These are phyloP conservation scores for Haliaeetus leucogaster DNA, from an alignment of 2,113 vertebrate genomes.

Conservation along the genomic window DNA sequence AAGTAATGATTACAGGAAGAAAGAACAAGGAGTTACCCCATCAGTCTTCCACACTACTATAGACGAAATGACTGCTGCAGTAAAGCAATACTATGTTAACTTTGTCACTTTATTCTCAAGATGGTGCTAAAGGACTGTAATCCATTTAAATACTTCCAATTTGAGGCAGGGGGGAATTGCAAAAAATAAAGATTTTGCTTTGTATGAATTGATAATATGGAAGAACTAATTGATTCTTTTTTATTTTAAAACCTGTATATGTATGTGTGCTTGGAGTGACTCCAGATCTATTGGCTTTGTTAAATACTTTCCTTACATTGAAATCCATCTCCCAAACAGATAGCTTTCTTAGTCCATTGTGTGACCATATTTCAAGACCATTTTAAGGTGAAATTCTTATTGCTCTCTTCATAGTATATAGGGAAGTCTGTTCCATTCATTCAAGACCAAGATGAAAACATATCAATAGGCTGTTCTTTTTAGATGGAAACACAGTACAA, in stretches of 20 bases:
- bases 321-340: neutral
- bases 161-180: neutral
- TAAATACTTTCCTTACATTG: neutral
- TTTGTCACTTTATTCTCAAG: constrained; percentile 9
- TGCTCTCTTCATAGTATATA: neutral
- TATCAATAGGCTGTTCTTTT: neutral
- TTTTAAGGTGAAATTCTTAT: neutral
- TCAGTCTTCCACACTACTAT: neutral
- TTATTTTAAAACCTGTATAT: neutral
- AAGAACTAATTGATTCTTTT: neutral
- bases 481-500: neutral
- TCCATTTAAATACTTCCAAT: neutral
- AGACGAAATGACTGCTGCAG: neutral
- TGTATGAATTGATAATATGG: neutral
- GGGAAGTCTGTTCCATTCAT: neutral
- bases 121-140: neutral
- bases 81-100: neutral
- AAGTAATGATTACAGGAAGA: neutral
- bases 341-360: neutral
- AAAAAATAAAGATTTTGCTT: neutral
- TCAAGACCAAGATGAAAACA: neutral
- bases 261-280: neutral
- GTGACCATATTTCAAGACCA: neutral
- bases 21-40: neutral
- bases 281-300: neutral